Conservation (phyloP, 2,113 vertebrate genomes). For the Istiophorus platypterus region DNA sequence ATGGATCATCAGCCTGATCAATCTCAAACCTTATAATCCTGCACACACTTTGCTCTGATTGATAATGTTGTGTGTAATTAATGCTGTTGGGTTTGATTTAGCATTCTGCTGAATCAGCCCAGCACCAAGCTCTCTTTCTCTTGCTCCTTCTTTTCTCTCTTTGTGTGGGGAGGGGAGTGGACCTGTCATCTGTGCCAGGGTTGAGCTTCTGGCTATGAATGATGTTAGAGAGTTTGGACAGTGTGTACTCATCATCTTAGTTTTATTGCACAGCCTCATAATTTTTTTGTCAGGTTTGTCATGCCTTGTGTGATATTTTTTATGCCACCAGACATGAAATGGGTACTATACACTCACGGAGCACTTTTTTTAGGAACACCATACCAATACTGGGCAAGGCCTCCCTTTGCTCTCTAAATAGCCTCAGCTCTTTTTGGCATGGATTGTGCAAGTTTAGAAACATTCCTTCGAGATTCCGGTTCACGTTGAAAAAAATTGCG, state of each 20-base stretch:
- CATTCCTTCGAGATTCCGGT: background rate
- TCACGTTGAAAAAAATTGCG: background rate
- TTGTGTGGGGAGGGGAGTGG: constrained; percentile 21
- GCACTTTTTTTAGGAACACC: constrained; percentile 3
- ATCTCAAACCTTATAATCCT: constrained; percentile 70
- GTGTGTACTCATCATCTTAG: constrained; percentile 65
- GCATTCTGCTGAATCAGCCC: constrained; percentile 80
- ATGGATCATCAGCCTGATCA: constrained; percentile 76
- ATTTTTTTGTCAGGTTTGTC: constrained; percentile 42
- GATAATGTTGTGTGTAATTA: constrained; percentile 81
- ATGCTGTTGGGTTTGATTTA: constrained; percentile 82
- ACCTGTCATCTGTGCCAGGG: constrained; percentile 49
- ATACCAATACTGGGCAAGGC: background rate
- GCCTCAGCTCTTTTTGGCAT: background rate
- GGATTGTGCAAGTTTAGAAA: background rate
- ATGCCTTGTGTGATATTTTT: constrained; percentile 37
- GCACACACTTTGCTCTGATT: constrained; percentile 72
- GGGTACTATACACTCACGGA: background rate
- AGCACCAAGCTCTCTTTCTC: constrained; percentile 40
- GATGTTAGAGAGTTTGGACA: constrained; percentile 61
- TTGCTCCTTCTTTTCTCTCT: background rate
- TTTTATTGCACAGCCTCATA: constrained; percentile 59
- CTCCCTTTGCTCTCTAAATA: background rate
- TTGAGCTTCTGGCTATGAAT: constrained; percentile 59
- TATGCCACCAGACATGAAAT: constrained; percentile 27